Conservation (phyloP, 2,113 vertebrate species). For the Platysteira castanea region DNA sequence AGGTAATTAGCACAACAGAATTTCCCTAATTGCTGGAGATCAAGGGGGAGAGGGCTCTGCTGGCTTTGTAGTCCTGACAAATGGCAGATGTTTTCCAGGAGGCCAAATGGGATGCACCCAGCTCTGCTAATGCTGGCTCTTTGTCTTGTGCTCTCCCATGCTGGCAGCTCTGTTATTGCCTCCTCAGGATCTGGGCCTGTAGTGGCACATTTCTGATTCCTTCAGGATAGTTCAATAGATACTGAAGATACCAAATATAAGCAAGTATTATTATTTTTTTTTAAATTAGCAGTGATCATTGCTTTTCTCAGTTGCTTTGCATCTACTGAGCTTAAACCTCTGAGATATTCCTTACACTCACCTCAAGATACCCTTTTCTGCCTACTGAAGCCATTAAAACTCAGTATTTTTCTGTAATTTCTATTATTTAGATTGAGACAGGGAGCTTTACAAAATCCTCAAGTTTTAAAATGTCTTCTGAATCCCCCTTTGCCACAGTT, state of each 20-base stretch:
- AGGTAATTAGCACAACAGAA: conserved; percentile 57
- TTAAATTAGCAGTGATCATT: background rate
- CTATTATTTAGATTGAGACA: background rate
- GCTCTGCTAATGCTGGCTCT: background rate
- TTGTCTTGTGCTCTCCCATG: background rate
- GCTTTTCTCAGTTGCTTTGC: background rate
- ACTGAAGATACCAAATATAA: background rate
- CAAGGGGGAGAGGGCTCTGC: conserved; percentile 11
- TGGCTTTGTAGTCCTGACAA: conserved; percentile 42
- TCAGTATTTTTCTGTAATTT: background rate
- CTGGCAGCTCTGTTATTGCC: background rate
- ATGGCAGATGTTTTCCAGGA: conserved; percentile 43
- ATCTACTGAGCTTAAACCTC: background rate
- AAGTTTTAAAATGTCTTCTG: background rate
- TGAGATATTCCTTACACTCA: background rate
- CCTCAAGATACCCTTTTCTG: background rate
- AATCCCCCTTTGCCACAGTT: background rate
- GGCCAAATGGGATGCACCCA: conserved; percentile 9
- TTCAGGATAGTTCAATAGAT: background rate
- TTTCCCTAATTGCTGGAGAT: conserved; percentile 53
- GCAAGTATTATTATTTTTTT: background rate
- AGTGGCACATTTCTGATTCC: background rate
- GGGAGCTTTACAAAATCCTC: background rate
- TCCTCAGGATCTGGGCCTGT: background rate
- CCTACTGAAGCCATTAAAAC: background rate